Evolutionary conservation across 2,888 invertebrate genomes (phyloP).

Genomic region (Sicus ferrugineus): DNA sequence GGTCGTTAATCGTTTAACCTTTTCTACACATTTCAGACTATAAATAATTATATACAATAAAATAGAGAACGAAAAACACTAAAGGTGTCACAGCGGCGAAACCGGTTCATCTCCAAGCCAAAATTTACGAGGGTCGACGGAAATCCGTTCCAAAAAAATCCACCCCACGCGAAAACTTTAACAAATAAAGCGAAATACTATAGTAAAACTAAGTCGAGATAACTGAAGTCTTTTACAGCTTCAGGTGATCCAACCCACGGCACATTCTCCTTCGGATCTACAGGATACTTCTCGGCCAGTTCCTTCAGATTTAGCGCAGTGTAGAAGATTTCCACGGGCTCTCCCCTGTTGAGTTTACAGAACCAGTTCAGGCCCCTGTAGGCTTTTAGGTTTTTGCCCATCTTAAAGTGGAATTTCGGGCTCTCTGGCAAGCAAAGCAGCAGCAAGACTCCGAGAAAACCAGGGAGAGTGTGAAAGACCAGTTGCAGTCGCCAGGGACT

Average conservation of each 20-base stretch:
- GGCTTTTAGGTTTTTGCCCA: constrained; percentile 39
- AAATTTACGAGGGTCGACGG: too few species aligned
- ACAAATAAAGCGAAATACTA: too few species aligned
- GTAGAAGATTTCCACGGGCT: constrained; percentile 38
- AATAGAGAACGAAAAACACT: too few species aligned
- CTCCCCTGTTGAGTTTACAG: constrained; percentile 42
- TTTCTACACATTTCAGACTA: too few species aligned
- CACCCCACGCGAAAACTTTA: too few species aligned
- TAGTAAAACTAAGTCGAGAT: background rate
- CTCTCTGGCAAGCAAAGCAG: constrained; percentile 48
- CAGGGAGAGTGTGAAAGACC: constrained; percentile 43
- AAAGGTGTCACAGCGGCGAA: too few species aligned
- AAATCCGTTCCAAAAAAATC: too few species aligned
- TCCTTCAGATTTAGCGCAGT: constrained; percentile 5
- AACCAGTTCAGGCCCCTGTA: constrained; percentile 44
- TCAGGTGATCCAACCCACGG: too few species aligned
- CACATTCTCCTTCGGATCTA: background rate
- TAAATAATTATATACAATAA: too few species aligned
- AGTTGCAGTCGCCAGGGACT: constrained; percentile 48
- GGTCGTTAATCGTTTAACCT: too few species aligned
- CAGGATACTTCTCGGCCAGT: background rate
- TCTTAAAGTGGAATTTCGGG: constrained; percentile 47
- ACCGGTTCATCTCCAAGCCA: too few species aligned
- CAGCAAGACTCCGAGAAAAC: constrained; percentile 43
- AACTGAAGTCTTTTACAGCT: too few species aligned